Percentiles rank a stretch among this genome's conserved stretches.
Evolutionary conservation across 1,140 invertebrate genomes (phyloP).

Genomic region (Atta cephalotes): DNA sequence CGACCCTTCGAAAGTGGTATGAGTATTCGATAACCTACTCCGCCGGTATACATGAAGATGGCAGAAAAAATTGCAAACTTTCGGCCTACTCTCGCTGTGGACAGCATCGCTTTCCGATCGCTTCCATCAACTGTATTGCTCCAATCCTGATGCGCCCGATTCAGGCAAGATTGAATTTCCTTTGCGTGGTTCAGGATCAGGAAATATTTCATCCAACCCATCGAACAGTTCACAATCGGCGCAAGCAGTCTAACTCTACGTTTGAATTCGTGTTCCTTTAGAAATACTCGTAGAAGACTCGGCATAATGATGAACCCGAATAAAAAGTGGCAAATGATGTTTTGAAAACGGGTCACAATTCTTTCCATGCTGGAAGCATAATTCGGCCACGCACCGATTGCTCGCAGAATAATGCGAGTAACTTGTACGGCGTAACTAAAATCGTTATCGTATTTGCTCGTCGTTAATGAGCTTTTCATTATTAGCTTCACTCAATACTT

Average conservation of each 20-base stretch:
- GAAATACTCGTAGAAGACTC: conserved; percentile 27
- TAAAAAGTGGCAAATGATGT: conserved; percentile 29
- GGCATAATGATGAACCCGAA: conserved; percentile 60
- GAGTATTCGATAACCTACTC: conserved; percentile 64
- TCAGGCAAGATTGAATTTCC: conserved; percentile 42
- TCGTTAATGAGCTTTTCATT: neutral
- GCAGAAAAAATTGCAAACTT: conserved; percentile 56
- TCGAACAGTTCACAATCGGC: conserved; percentile 43
- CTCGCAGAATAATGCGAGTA: conserved; percentile 33
- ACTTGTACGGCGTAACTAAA: conserved; percentile 32
- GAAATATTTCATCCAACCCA: conserved; percentile 56
- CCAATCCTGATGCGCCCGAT: conserved; percentile 65
- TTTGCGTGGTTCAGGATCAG: conserved; percentile 35
- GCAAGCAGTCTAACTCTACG: conserved; percentile 35
- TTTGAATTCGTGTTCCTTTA: conserved; percentile 42
- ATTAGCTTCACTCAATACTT: conserved; percentile 4
- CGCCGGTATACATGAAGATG: conserved; percentile 68
- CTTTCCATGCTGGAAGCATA: conserved; percentile 4
- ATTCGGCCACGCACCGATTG: conserved; percentile 66
- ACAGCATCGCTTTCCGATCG: conserved; percentile 54
- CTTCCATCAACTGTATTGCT: neutral
- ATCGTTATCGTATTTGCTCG: neutral
- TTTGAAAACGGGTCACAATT: neutral
- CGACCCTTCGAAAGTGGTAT: conserved; percentile 67
- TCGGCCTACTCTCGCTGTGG: conserved; percentile 53